phyloP scores from a whole-genome alignment of 2,797 vertebrate genomes.

The Nasua narica region DNA sequence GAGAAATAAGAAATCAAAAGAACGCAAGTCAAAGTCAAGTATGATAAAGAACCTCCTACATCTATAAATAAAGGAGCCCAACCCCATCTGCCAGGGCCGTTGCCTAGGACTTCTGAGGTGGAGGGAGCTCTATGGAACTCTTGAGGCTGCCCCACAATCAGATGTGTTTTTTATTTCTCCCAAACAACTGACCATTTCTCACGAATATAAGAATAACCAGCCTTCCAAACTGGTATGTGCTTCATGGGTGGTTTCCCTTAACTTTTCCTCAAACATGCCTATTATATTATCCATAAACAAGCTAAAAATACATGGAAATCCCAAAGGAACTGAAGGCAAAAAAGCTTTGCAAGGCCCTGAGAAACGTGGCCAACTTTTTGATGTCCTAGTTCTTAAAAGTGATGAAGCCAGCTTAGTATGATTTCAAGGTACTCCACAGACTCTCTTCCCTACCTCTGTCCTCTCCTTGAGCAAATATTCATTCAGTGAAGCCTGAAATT shows the following conservation, averaged over 20 bases:
- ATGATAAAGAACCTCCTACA: neutral
- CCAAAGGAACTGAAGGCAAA: conserved; percentile 55
- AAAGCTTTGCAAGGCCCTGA: conserved; percentile 10
- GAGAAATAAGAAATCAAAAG: neutral
- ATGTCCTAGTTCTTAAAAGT: conserved; percentile 15
- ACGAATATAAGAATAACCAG: conserved; percentile 58
- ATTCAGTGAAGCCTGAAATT: conserved; percentile 70
- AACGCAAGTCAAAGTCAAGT: neutral
- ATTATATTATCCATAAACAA: conserved; percentile 61
- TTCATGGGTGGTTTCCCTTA: conserved; percentile 68
- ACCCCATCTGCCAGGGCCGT: neutral
- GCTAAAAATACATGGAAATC: conserved; percentile 72
- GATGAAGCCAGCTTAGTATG: neutral
- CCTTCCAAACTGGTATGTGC: conserved; percentile 36
- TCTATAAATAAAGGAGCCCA: neutral
- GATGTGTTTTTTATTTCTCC: neutral
- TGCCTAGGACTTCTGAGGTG: too few relatives aligned
- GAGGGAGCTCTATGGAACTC: neutral
- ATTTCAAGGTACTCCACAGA: conserved; percentile 37
- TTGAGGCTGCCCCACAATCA: neutral
- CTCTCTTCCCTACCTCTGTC: neutral
- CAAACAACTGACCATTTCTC: conserved; percentile 37
- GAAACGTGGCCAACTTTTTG: conserved; percentile 33
- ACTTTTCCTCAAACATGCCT: conserved; percentile 60
- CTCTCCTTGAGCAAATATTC: conserved; percentile 48